Percentiles rank a stretch among this genome's conserved stretches.
phyloP scores from a whole-genome alignment of 2,113 vertebrate species.

The Hypanus sabinus region DNA sequence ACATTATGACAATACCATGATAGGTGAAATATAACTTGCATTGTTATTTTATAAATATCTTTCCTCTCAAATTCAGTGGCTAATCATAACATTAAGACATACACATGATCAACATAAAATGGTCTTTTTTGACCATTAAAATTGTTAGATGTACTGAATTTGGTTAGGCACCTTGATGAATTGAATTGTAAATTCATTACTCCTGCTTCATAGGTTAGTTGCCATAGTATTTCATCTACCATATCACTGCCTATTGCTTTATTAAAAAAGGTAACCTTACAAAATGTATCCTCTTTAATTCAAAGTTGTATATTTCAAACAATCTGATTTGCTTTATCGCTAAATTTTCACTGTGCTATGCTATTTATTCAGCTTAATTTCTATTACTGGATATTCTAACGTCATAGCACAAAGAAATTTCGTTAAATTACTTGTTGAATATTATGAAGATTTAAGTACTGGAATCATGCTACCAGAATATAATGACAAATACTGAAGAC shows the following conservation, averaged over 20 bases:
- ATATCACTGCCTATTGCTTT: not conserved
- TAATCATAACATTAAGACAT: not conserved
- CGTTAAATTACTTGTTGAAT: not conserved
- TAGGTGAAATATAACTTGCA: not conserved
- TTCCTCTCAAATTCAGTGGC: not conserved
- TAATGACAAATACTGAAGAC: too few relatives aligned
- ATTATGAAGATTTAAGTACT: not conserved
- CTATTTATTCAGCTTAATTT: constrained; percentile 6
- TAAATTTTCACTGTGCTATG: not conserved
- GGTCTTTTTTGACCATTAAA: not conserved
- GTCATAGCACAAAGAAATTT: not conserved
- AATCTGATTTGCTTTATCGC: not conserved
- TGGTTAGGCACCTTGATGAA: not conserved
- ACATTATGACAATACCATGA: not conserved
- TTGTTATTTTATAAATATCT: not conserved
- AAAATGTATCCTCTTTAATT: not conserved
- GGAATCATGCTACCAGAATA: not conserved
- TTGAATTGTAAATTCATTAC: not conserved
- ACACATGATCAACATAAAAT: not conserved
- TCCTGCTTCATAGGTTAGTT: not conserved
- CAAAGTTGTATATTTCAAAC: not conserved
- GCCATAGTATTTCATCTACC: not conserved
- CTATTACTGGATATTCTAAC: not conserved
- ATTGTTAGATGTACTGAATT: not conserved
- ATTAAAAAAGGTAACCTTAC: not conserved